Evolutionary conservation across 1,140 invertebrate species (phyloP).

Genomic region (Elysia chlorotica): DNA sequence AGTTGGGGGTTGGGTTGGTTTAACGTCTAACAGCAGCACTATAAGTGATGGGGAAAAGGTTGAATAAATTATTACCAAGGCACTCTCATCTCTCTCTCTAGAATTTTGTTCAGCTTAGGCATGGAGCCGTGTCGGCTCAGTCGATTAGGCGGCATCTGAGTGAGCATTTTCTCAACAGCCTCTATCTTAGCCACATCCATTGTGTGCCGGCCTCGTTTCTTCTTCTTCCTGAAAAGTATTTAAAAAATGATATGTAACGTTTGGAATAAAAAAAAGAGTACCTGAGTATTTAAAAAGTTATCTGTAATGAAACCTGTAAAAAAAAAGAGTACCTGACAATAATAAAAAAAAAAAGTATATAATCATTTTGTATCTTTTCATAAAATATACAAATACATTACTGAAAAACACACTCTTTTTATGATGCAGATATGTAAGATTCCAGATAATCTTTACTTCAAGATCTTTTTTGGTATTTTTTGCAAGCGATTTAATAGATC

Average conservation of each 20-base stretch:
- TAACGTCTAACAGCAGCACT: too few species aligned
- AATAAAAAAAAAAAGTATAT: not conserved
- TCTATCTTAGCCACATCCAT: slow-evolving; percentile 50
- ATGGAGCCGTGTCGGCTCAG: slow-evolving; percentile 40
- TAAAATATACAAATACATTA: too few species aligned
- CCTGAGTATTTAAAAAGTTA: too few species aligned
- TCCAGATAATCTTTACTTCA: too few species aligned
- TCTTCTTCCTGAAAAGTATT: slow-evolving; percentile 35
- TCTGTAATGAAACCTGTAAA: too few species aligned
- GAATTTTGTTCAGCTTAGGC: slow-evolving; percentile 33
- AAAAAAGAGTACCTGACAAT: not conserved
- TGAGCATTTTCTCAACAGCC: slow-evolving; percentile 51
- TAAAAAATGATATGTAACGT: not conserved
- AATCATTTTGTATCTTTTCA: too few species aligned
- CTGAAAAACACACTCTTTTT: too few species aligned
- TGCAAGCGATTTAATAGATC: too few species aligned
- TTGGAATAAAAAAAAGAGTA: too few species aligned
- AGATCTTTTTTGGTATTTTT: too few species aligned
- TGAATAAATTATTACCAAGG: slow-evolving; percentile 29
- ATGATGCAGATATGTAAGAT: too few species aligned
- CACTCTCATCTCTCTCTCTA: slow-evolving; percentile 46
- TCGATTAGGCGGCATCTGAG: slow-evolving; percentile 26
- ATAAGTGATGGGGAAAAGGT: not conserved
- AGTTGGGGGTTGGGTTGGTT: too few species aligned
- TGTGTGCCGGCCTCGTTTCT: slow-evolving; percentile 34